Conservation (phyloP, 2,113 vertebrate genomes). For the Anthoscopus minutus region DNA sequence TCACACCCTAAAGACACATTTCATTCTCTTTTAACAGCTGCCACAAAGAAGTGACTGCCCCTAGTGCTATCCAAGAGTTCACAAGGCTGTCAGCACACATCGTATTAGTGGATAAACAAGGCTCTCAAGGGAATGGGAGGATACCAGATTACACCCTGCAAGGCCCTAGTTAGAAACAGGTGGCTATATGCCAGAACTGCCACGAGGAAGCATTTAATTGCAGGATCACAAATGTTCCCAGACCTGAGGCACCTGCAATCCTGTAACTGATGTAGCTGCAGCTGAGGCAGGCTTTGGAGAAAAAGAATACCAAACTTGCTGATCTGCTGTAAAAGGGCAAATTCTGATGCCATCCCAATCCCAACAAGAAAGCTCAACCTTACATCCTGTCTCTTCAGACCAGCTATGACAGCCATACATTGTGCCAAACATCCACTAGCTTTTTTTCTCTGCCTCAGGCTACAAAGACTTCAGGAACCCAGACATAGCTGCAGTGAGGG, state of each 20-base stretch:
- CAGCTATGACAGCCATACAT: background rate
- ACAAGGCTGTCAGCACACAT: background rate
- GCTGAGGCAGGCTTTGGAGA: background rate
- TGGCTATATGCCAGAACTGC: background rate
- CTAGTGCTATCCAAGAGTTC: background rate
- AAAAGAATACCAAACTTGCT: background rate
- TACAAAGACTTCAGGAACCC: background rate
- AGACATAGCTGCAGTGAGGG: background rate
- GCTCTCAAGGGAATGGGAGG: conserved; percentile 7
- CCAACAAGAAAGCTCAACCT: background rate
- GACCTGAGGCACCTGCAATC: background rate
- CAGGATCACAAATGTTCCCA: background rate
- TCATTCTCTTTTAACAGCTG: background rate
- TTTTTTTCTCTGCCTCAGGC: background rate
- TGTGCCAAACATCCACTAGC: background rate
- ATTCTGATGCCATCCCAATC: rapidly evolving
- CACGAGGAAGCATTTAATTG: background rate
- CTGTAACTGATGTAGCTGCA: background rate
- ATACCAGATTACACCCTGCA: conserved; percentile 10
- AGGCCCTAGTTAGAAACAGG: conserved; percentile 13
- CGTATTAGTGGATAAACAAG: conserved; percentile 5
- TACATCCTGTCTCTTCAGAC: background rate
- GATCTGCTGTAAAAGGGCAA: background rate
- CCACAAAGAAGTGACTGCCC: background rate
- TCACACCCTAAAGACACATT: background rate